A percentile compares a stretch with the other conserved stretches of the same genome.
Conservation (phyloP, 2,797 vertebrate species). For the Monodelphis domestica region DNA sequence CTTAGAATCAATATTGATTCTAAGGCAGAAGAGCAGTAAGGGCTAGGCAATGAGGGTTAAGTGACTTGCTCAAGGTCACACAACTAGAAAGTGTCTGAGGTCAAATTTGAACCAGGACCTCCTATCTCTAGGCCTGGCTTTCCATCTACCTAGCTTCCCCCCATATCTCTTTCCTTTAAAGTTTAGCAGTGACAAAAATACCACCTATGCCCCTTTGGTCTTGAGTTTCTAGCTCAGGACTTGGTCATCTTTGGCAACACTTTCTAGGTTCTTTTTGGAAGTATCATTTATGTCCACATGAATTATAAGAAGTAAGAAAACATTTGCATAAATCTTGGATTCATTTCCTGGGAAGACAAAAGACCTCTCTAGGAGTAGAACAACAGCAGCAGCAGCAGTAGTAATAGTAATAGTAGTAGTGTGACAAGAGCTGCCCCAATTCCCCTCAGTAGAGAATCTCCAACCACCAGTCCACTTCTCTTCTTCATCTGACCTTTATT, state of each 20-base stretch:
- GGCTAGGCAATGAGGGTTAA: no score
- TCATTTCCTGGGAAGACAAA: not conserved
- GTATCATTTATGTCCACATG: not conserved
- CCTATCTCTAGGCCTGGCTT: no score
- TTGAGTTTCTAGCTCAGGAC: not conserved
- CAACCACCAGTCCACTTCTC: not conserved
- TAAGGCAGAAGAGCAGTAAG: no score
- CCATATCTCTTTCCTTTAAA: not conserved
- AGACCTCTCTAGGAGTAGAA: no score
- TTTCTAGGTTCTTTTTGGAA: not conserved
- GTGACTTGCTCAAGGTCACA: no score
- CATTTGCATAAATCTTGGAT: not conserved
- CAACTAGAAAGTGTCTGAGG: no score
- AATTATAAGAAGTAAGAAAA: not conserved
- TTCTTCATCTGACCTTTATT: not conserved
- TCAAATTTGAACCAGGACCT: no score
- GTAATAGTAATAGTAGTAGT: not conserved
- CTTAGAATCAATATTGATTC: no score
- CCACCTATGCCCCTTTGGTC: not conserved
- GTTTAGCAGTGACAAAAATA: not conserved
- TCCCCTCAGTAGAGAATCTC: not conserved
- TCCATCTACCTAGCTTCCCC: no score
- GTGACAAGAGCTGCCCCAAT: not conserved
- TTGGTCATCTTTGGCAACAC: not conserved
- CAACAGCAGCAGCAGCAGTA: no score